Evolutionary conservation across 1,140 invertebrate genomes (phyloP).

Genomic region (Melipona quadrifasciata): DNA sequence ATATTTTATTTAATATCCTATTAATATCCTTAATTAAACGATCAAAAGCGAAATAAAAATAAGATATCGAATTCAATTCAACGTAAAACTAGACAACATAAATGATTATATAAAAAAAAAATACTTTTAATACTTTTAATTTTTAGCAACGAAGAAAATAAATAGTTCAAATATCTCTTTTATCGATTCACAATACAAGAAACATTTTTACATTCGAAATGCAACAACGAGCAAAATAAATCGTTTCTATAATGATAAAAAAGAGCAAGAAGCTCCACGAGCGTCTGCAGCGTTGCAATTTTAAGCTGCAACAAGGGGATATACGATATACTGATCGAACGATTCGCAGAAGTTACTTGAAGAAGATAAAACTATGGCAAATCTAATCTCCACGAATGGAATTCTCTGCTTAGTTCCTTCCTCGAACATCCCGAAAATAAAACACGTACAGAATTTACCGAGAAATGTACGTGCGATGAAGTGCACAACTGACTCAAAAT

Average conservation of each 20-base stretch:
- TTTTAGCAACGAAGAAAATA: neutral
- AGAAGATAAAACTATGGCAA: neutral
- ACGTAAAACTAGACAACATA: no score
- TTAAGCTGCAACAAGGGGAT: neutral
- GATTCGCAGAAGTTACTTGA: neutral
- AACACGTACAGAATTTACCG: neutral
- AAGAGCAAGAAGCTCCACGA: neutral
- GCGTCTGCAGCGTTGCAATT: slow-evolving; percentile 39
- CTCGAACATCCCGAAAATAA: neutral
- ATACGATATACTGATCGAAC: slow-evolving; percentile 21
- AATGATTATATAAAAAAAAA: no score
- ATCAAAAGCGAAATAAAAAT: no score
- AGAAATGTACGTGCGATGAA: no score
- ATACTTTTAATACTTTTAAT: no score
- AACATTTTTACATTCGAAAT: neutral
- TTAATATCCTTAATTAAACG: no score
- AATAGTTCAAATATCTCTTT: neutral
- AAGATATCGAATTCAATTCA: no score
- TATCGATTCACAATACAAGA: neutral
- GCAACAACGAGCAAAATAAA: neutral
- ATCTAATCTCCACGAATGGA: neutral
- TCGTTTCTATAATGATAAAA: neutral
- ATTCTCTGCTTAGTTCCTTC: neutral
- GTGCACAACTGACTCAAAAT: no score
- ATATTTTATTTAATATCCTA: no score